Percentiles rank a stretch among this genome's conserved stretches.
These are phyloP conservation scores for Amphilophus citrinellus DNA, from an alignment of 2,113 vertebrate species.

Conservation along the genomic window DNA sequence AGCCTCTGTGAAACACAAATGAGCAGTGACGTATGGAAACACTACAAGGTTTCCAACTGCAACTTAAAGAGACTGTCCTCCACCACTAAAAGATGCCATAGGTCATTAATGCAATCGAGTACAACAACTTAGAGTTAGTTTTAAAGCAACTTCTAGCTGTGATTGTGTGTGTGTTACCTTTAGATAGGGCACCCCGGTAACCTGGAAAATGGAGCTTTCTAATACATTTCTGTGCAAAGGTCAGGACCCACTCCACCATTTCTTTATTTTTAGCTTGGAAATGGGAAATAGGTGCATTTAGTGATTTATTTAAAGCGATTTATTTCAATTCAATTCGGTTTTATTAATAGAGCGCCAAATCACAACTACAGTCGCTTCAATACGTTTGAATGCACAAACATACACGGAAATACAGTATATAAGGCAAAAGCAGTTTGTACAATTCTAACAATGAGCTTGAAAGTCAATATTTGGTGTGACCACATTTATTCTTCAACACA, in stretches of 20 bases:
- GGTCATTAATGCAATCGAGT: not conserved
- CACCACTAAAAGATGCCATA: not conserved
- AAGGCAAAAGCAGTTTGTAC: not conserved
- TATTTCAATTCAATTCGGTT: too few relatives aligned
- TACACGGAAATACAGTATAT: not conserved
- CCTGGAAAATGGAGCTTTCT: not conserved
- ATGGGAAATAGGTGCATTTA: not conserved
- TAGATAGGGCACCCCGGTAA: not conserved
- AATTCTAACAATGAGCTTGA: not conserved
- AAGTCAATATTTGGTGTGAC: not conserved
- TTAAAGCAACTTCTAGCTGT: not conserved
- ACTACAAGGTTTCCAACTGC: not conserved
- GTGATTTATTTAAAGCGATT: not conserved
- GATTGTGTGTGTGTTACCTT: not conserved
- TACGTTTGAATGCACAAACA: not conserved
- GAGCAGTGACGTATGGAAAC: slow-evolving; percentile 34
- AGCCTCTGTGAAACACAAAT: slow-evolving; percentile 31
- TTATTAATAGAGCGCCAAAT: too few relatives aligned
- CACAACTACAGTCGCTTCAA: too few relatives aligned
- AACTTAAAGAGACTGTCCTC: not conserved
- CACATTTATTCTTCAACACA: not conserved
- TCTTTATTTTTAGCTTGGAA: not conserved
- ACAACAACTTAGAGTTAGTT: not conserved
- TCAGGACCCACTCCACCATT: not conserved
- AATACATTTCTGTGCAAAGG: not conserved